Evolutionary conservation across 1,140 invertebrate species (phyloP), one percentile per base, ranked within the genome.

Genomic region (Latrodectus geometricus): DNA sequence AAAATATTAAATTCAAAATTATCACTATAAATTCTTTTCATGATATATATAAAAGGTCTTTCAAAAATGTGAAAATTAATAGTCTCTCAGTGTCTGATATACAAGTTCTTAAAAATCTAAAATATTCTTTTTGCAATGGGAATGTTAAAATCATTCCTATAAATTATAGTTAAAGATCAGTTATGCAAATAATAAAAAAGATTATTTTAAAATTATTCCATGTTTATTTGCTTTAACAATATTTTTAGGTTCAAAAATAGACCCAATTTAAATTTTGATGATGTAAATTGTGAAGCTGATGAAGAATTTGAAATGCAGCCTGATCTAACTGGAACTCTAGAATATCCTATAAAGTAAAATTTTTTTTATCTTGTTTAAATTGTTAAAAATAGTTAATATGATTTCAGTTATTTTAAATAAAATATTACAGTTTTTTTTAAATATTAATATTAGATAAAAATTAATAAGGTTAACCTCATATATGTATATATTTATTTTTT

Each of bases 221-320:
- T 73, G n/a, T 73, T 21, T 75, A 52, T 75, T 87, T 49, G 68
- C 20, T 54, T 23, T 11, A 21, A 15, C 5, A 72, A 11, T 56
- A 21, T 14, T 74, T 89, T 80, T 89, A 98, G 96, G 85, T 98
- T 94, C 91, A 98, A 98, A 92, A 98, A 98, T 91, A 93, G 95
- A 86, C 96, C 96, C 49, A 93, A 95, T 88, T 98, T 99, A 97
- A 96, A 95, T 65, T 99, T 99, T 92, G 97, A 99, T 93, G 95
- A 98, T 92, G 92, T 93, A 12, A 88, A 89, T 8, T 90, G 90
- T 68, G 91, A 93, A 89, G 91, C 96, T 17, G 97, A 99, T 90
- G 97, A 99, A 92, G 95, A 97, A 91, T 97, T 98, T 94, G 95
- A 98, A 88, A 90, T 99, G 56, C 93, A 94, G 87, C 93, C 93